These are phyloP conservation scores for Varanus salvator DNA, from an alignment of 2,113 vertebrate genomes.

Conservation along the genomic window DNA sequence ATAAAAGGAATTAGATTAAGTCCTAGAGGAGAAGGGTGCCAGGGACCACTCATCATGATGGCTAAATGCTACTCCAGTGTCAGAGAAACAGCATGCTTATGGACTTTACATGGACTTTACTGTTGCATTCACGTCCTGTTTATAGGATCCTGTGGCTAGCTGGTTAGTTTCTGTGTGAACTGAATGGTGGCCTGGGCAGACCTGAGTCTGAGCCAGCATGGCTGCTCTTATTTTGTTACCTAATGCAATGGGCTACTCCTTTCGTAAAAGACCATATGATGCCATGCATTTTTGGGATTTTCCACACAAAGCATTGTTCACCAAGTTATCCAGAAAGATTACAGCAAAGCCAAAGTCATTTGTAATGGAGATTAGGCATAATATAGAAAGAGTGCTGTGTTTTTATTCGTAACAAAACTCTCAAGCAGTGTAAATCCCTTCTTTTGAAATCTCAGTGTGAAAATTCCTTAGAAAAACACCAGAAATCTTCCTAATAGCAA, in stretches of 20 bases:
- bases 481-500: background rate
- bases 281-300: background rate
- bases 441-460: background rate
- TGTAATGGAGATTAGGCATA: background rate
- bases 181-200: too few relatives aligned
- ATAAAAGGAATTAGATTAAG: too few relatives aligned
- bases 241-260: background rate
- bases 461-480: constrained; percentile 9
- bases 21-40: too few relatives aligned
- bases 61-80: too few relatives aligned
- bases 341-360: constrained; percentile 1
- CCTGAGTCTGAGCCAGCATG: too few relatives aligned
- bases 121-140: too few relatives aligned
- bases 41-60: too few relatives aligned
- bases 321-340: background rate
- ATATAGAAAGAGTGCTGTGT: background rate
- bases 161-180: too few relatives aligned
- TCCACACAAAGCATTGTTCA: background rate
- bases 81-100: too few relatives aligned
- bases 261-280: background rate
- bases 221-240: too few relatives aligned
- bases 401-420: background rate
- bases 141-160: too few relatives aligned
- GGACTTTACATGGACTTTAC: too few relatives aligned
- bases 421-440: background rate